phyloP scores from a whole-genome alignment of 2,888 invertebrate species.

The Gastracanthus pulcherrimus region DNA sequence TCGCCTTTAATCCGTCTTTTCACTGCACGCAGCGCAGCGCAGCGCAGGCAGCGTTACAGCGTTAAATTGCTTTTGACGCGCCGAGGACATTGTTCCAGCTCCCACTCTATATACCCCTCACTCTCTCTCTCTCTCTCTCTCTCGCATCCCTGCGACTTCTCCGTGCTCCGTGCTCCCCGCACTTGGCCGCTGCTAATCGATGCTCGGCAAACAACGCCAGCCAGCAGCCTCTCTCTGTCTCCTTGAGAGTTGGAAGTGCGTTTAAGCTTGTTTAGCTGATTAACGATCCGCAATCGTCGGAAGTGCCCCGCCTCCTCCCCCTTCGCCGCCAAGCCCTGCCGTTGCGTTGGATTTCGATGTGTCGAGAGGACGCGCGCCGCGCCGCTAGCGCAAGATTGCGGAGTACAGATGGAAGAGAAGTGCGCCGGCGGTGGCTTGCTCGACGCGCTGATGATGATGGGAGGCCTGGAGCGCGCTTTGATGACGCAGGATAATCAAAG shows the following conservation, averaged over 20 bases:
- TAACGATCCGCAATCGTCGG: conserved; percentile 66
- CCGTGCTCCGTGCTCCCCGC: no score
- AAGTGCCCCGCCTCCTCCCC: conserved; percentile 30
- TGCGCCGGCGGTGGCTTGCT: background rate
- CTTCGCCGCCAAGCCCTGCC: background rate
- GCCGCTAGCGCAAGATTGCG: no score
- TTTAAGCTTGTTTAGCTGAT: conserved; percentile 75
- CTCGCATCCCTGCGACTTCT: background rate
- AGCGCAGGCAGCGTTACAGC: conserved; percentile 7
- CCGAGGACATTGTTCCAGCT: conserved; percentile 61
- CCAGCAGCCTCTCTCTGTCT: conserved; percentile 60
- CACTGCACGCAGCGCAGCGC: no score
- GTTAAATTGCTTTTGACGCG: conserved; percentile 64
- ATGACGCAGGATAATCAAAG: no score
- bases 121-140: conserved; percentile 54
- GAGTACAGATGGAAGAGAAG: conserved; percentile 14
- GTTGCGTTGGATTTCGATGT: no score
- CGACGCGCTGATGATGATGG: no score
- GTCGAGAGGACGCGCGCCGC: no score
- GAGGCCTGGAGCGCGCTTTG: no score
- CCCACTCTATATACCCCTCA: conserved; percentile 51
- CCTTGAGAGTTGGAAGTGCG: conserved; percentile 67
- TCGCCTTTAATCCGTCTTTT: no score
- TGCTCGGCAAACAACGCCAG: conserved; percentile 67
- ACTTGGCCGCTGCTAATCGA: conserved; percentile 31